Percentiles rank a stretch among this genome's conserved stretches.
phyloP scores from a whole-genome alignment of 2,113 vertebrate species.

The Rhinolophus ferrumequinum region DNA sequence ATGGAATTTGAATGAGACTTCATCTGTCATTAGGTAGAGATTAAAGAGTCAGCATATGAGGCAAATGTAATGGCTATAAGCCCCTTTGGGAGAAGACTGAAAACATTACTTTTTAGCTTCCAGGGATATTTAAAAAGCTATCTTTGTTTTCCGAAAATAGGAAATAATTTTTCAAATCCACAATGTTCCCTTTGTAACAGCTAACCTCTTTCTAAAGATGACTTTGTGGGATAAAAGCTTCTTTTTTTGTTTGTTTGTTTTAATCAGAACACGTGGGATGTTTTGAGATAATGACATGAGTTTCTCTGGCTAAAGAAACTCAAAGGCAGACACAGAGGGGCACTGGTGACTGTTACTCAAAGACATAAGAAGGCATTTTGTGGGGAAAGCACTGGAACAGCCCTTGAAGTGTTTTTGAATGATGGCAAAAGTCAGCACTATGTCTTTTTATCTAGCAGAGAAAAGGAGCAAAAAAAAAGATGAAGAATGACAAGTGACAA shows the following conservation, averaged over 20 bases:
- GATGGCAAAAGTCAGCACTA: conserved; percentile 25
- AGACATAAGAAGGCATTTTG: background rate
- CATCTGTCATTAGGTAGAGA: background rate
- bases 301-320: background rate
- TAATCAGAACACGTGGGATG: conserved; percentile 24
- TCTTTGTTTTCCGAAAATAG: conserved; percentile 49
- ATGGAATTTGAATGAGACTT: background rate
- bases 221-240: background rate
- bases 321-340: background rate
- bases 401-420: conserved; percentile 46
- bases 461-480: background rate
- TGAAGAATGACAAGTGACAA: conserved; percentile 26
- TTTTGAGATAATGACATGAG: conserved; percentile 41
- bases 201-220: conserved; percentile 18
- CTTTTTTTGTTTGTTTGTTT: background rate
- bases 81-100: background rate
- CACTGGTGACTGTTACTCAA: background rate
- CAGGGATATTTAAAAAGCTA: background rate
- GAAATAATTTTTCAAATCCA: conserved; percentile 36
- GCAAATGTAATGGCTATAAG: background rate
- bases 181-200: conserved; percentile 42
- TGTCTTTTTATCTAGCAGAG: conserved; percentile 3
- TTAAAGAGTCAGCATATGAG: background rate
- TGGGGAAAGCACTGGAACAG: background rate
- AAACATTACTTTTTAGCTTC: conserved; percentile 11